These are phyloP conservation scores for Melanerpes aurifrons DNA, from an alignment of 2,113 vertebrate genomes.

Conservation along the genomic window DNA sequence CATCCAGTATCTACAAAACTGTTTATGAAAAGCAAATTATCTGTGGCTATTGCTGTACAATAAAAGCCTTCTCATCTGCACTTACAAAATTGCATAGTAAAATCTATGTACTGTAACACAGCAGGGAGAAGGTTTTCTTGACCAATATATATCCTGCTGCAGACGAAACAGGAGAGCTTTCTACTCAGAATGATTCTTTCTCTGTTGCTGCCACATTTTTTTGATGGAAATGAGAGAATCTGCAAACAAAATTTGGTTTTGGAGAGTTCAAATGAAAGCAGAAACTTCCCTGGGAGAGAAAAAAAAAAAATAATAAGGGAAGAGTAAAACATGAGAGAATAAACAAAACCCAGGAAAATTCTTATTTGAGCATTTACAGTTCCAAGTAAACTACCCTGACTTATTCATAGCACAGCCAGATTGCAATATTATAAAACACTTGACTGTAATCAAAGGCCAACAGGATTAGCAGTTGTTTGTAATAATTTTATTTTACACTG, in stretches of 20 bases:
- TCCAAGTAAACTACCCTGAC: conserved; percentile 33
- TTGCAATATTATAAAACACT: conserved; percentile 18
- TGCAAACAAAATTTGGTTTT: background rate
- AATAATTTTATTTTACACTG: conserved; percentile 44
- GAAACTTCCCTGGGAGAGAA: background rate
- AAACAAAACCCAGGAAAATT: background rate
- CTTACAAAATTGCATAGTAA: conserved; percentile 24
- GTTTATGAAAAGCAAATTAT: conserved; percentile 17
- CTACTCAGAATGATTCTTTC: background rate
- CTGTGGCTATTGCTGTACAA: background rate
- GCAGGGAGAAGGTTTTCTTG: background rate
- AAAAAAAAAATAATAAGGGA: background rate
- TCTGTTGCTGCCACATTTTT: background rate
- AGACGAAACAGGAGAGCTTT: background rate
- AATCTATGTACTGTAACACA: background rate
- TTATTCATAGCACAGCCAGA: background rate
- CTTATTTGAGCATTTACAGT: conserved; percentile 28
- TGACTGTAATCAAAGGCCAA: conserved; percentile 50
- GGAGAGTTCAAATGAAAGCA: background rate
- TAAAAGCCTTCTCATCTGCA: background rate
- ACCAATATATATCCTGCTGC: background rate
- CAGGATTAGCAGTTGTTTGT: conserved; percentile 12
- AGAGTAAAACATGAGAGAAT: background rate
- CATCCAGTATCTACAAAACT: background rate
- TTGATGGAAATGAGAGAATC: background rate